Conservation (phyloP, 2,113 vertebrate genomes). For the Ondatra zibethicus region DNA sequence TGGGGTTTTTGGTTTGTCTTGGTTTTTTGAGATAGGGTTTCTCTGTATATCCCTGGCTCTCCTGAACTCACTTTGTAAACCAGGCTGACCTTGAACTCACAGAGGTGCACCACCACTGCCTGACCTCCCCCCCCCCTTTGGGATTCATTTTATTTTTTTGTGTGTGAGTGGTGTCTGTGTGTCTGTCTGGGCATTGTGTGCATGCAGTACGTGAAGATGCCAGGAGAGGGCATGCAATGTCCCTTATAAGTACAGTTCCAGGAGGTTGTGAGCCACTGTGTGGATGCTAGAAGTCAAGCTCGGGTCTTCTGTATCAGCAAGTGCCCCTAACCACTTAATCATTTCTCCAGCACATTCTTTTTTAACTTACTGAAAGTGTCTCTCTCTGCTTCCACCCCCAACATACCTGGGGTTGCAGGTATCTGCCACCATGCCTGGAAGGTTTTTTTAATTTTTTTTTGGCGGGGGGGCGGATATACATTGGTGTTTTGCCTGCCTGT, state of each 20-base stretch:
- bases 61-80: no score
- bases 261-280: neutral
- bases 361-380: neutral
- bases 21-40: neutral
- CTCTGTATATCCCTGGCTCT: neutral
- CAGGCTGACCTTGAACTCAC: neutral
- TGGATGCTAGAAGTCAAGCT: neutral
- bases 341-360: neutral
- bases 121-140: no score
- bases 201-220: neutral
- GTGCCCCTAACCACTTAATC: neutral
- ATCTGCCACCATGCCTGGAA: neutral
- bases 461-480: no score
- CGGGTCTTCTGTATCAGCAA: neutral
- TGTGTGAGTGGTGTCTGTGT: neutral
- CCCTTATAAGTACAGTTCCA: no score
- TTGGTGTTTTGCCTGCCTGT: neutral
- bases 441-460: neutral
- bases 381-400: neutral
- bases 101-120: neutral
- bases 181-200: neutral
- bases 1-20: neutral
- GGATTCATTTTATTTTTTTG: neutral
- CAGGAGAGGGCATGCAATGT: neutral
- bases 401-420: neutral